Percentiles rank a stretch among this genome's conserved stretches.
Conservation (phyloP, 2,797 vertebrate genomes). For the Poeciliopsis paucimaculata region DNA sequence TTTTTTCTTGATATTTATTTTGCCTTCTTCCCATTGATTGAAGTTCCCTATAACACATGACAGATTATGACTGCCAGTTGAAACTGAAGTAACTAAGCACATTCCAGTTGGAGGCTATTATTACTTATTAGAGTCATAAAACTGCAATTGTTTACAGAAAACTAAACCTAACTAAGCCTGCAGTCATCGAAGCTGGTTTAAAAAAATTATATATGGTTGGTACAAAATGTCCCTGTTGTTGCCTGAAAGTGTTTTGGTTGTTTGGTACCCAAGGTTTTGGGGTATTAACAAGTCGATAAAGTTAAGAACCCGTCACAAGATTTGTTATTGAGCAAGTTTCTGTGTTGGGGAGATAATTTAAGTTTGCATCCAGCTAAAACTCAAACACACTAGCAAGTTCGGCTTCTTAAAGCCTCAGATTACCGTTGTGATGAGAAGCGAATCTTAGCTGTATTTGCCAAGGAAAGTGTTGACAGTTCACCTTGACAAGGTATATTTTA, state of each 20-base stretch:
- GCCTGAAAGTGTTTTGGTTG: not conserved
- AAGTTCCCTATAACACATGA: not conserved
- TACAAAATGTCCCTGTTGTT: not conserved
- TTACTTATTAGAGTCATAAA: not conserved
- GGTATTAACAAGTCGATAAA: not conserved
- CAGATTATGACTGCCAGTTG: not conserved
- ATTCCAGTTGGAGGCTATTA: not conserved
- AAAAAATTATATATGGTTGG: not conserved
- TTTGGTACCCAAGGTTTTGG: not conserved
- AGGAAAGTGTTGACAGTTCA: not conserved
- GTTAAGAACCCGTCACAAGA: not conserved
- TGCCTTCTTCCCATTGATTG: not conserved
- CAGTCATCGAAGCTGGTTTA: not conserved
- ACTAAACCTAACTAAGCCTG: not conserved
- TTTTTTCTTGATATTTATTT: not conserved
- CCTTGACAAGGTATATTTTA: not conserved
- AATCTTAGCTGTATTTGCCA: not conserved
- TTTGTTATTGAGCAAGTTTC: not conserved
- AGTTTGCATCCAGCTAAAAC: not conserved
- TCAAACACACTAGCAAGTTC: not conserved
- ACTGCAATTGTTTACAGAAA: not conserved
- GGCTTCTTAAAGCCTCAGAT: not conserved
- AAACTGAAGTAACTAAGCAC: not conserved
- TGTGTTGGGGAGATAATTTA: not conserved
- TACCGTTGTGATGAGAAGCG: not conserved